Evolutionary conservation across 2,797 vertebrate species (phyloP).

Genomic region (Bovichtus diacanthus): DNA sequence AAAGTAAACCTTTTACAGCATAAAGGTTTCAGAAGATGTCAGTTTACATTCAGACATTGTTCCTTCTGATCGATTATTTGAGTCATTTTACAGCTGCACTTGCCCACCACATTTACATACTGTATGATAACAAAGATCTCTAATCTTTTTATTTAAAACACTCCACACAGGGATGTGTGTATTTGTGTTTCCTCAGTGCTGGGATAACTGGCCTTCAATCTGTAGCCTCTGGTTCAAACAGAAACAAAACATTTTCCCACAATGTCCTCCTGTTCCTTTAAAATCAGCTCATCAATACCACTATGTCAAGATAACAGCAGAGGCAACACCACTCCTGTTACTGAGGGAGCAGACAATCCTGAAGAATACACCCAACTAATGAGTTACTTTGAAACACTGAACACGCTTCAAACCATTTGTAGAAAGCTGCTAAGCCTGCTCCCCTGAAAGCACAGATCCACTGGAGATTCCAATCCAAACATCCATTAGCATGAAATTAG

Average conservation of each 20-base stretch:
- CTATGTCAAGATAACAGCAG: background rate
- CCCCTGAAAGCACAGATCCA: conserved; percentile 1
- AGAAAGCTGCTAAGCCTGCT: background rate
- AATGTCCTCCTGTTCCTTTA: background rate
- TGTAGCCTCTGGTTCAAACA: background rate
- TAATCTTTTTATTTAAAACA: background rate
- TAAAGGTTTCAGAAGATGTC: conserved; percentile 6
- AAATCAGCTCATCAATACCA: background rate
- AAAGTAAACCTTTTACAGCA: conserved; percentile 13
- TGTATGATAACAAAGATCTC: background rate
- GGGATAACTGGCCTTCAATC: background rate
- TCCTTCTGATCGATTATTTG: background rate
- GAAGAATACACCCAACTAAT: background rate
- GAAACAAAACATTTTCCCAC: background rate
- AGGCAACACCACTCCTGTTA: background rate
- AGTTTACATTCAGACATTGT: background rate
- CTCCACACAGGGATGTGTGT: background rate
- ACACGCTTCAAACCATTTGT: background rate
- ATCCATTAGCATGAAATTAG: conserved; percentile 1
- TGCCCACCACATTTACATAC: background rate
- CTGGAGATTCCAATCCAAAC: conserved; percentile 10
- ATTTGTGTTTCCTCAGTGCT: conserved; percentile 1
- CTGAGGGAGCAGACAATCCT: background rate
- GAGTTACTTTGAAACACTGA: background rate
- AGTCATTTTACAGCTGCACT: background rate